These are phyloP conservation scores for Nomada fabriciana DNA, from an alignment of 2,888 invertebrate species.

Conservation along the genomic window DNA sequence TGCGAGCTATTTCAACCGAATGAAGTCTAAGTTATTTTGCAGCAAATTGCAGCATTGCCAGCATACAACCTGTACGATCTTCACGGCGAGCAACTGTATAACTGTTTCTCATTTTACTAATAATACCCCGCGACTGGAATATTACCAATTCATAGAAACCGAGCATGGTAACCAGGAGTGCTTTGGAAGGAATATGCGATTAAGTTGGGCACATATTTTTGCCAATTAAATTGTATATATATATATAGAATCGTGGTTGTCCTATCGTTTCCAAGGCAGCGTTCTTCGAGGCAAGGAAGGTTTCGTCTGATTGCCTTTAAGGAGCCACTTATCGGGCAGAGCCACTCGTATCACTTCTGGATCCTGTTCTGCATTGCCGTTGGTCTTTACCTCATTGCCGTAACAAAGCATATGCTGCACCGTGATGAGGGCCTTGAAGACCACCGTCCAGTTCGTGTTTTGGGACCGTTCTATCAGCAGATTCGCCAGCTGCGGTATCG, in stretches of 20 bases:
- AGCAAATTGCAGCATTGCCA: too few relatives aligned
- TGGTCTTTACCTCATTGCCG: conserved; percentile 96
- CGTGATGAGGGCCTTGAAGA: conserved; percentile 98
- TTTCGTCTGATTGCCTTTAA: conserved; percentile 7
- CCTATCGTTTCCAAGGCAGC: background rate
- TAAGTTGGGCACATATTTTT: background rate
- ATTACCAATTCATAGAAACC: background rate
- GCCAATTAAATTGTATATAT: too few relatives aligned
- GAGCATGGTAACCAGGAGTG: background rate
- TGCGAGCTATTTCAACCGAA: too few relatives aligned
- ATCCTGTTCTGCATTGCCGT: conserved; percentile 23
- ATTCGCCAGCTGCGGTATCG: conserved; percentile 99
- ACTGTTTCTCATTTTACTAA: background rate
- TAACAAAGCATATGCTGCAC: conserved; percentile 99
- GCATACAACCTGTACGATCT: too few relatives aligned
- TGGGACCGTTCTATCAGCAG: conserved; percentile 98
- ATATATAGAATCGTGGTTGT: background rate
- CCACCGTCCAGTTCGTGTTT: conserved; percentile 99
- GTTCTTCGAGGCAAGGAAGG: conserved; percentile 9
- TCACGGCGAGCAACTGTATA: too few relatives aligned
- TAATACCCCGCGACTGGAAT: background rate
- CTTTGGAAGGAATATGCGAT: background rate
- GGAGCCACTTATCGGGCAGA: conserved; percentile 9
- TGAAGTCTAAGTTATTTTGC: too few relatives aligned
- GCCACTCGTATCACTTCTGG: background rate